Conservation (phyloP, 2,797 vertebrate species). For the Syndactyla subalaris region DNA sequence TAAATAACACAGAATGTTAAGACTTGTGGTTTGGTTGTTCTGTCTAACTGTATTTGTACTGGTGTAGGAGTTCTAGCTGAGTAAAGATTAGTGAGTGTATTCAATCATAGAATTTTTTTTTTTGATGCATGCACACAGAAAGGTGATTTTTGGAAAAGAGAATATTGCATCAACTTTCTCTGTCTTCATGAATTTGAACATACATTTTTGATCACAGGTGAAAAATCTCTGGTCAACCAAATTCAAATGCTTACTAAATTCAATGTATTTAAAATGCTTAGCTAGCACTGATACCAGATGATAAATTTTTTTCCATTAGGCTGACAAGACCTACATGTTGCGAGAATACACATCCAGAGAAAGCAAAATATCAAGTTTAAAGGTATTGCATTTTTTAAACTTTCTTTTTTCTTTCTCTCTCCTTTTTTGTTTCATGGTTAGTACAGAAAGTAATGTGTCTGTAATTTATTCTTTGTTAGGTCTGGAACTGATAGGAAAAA, state of each 20-base stretch:
- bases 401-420: not conserved
- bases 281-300: not conserved
- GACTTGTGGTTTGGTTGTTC: not conserved
- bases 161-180: not conserved
- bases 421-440: not conserved
- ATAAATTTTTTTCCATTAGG: slow-evolving; percentile 74
- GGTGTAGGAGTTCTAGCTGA: not conserved
- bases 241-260: not conserved
- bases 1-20: not conserved
- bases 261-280: not conserved
- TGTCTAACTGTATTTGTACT: not conserved
- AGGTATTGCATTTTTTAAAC: slow-evolving; percentile 76
- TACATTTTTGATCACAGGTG: not conserved
- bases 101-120: not conserved
- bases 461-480: not conserved
- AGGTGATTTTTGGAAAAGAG: not conserved
- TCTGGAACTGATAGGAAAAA: not conserved
- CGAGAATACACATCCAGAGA: slow-evolving; percentile 95
- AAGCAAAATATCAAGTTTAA: slow-evolving; percentile 89
- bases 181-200: not conserved
- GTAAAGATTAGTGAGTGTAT: not conserved
- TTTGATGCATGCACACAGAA: not conserved
- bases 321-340: slow-evolving; percentile 88
- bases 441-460: not conserved
- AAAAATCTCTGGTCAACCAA: not conserved